phyloP scores from a whole-genome alignment of 2,797 vertebrate genomes.

The Pseudochaenichthys georgianus region DNA sequence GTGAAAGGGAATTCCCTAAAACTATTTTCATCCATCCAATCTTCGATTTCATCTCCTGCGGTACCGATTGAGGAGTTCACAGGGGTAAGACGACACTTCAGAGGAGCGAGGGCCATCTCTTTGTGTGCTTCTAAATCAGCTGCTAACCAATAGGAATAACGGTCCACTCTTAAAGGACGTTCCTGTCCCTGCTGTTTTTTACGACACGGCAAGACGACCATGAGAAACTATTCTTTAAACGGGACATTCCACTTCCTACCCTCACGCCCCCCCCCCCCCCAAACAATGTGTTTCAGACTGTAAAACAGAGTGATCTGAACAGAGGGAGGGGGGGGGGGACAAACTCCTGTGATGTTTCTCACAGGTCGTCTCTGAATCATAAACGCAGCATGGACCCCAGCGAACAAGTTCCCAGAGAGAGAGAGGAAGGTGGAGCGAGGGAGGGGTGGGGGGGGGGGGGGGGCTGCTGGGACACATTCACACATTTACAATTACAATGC shows the following conservation, averaged over 20 bases:
- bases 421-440: conserved; percentile 13
- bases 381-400: conserved; percentile 48
- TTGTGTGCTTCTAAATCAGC: conserved; percentile 51
- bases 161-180: conserved; percentile 28
- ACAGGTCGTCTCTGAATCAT: conserved; percentile 70
- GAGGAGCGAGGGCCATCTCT: conserved; percentile 28
- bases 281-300: conserved; percentile 64
- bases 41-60: conserved; percentile 10
- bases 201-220: conserved; percentile 54
- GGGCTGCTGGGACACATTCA: conserved; percentile 58
- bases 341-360: conserved; percentile 72
- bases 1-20: conserved; percentile 33
- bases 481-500: conserved; percentile 76
- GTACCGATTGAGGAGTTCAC: conserved; percentile 29
- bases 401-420: conserved; percentile 1
- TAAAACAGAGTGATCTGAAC: conserved; percentile 55
- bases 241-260: conserved; percentile 45
- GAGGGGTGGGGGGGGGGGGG: conserved; percentile 11
- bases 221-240: conserved; percentile 58
- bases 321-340: conserved; percentile 15
- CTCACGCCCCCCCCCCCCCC: neutral
- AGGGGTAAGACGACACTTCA: conserved; percentile 11
- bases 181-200: conserved; percentile 49
- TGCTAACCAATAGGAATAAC: conserved; percentile 22
- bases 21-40: conserved; percentile 37